Base-by-base conservation (phyloP, 2,797 vertebrate species). In the Corythornis leucogaster region DNA sequence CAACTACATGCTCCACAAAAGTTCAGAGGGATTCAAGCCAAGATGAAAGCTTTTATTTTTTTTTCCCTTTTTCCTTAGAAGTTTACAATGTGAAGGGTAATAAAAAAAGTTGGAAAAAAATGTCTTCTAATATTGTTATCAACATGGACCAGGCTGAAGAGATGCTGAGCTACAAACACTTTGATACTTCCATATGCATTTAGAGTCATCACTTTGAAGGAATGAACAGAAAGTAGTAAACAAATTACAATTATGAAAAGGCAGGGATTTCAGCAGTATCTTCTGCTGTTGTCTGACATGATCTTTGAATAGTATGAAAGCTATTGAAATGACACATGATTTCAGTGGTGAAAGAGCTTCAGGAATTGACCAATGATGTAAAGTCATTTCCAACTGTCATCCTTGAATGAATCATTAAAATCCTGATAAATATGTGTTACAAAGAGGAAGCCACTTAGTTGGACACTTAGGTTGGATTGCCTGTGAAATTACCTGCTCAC, bases 181-280 rank as follows among this genome's bases (percentile, higher is more conserved):
- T 14, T 69, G 33, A 33, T 8, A 3, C 42, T 77, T 76, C 17
- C 12, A 4, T 42, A 2, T 5, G 2, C 0, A 5, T n/a, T 24
- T 58, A 7, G 38, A 31, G 40, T 45, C 24, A 25, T 5, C 19
- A 5, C 13, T 76, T 42, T 9, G 46, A 86, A 76, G 31, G 24
- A 68, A 46, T 2, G 12, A 64, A 15, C 11, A 51, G 45, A 33
- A 70, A 48, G 12, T 43, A 35, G 11, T 43, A 61, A 84, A 54
- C 17, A 69, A 45, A 55, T 35, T 22, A 74, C 67, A 42, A 26
- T 9, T 14, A 13, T 11, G 26, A 30, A 25, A 79, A 53, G 7
- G 28, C 2, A 40, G 25, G 12, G 12, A 53, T 68, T 85, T 88
- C 33, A 38, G 43, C 43, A 73, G 15, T 63, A 45, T 19, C 7